These are phyloP conservation scores for Auanema freiburgensis DNA, from an alignment of 2,888 invertebrate species.

Conservation along the genomic window DNA sequence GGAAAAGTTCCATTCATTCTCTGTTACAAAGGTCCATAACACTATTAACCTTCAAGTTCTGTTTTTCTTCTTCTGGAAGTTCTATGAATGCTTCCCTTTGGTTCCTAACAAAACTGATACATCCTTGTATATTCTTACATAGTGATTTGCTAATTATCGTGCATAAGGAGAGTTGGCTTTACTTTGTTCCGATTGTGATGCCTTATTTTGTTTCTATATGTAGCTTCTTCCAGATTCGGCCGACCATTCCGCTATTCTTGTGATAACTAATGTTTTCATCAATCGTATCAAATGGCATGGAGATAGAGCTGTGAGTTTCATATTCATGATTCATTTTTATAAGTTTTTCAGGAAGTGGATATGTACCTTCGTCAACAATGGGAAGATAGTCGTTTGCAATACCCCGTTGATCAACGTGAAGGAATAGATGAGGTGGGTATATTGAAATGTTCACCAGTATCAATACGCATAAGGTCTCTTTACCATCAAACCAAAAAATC, in stretches of 20 bases:
- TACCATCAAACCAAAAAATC: constrained; percentile 48
- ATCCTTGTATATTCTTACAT: too few species aligned
- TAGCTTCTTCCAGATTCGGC: constrained; percentile 45
- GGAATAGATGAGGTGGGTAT: constrained; percentile 45
- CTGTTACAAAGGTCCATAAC: constrained; percentile 25
- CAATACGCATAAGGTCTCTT: constrained; percentile 25
- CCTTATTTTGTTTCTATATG: too few species aligned
- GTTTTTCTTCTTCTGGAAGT: not conserved
- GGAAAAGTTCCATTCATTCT: constrained; percentile 22
- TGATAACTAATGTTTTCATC: constrained; percentile 55
- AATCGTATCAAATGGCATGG: constrained; percentile 56
- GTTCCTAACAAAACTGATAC: too few species aligned
- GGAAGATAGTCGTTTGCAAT: constrained; percentile 56
- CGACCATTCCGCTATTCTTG: constrained; percentile 54
- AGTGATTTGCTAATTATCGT: too few species aligned
- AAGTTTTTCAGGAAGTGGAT: constrained; percentile 57
- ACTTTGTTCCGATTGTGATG: too few species aligned
- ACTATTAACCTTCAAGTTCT: not conserved
- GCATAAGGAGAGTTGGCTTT: too few species aligned
- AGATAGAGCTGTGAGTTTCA: constrained; percentile 38
- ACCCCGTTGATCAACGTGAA: constrained; percentile 60
- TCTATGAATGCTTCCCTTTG: not conserved
- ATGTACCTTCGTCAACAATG: constrained; percentile 62
- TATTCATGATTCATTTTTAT: not conserved
- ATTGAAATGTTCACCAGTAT: not conserved